Evolutionary conservation across 1,140 invertebrate genomes (phyloP), one percentile per base, ranked within the genome.

Genomic region (Octopus sinensis): DNA sequence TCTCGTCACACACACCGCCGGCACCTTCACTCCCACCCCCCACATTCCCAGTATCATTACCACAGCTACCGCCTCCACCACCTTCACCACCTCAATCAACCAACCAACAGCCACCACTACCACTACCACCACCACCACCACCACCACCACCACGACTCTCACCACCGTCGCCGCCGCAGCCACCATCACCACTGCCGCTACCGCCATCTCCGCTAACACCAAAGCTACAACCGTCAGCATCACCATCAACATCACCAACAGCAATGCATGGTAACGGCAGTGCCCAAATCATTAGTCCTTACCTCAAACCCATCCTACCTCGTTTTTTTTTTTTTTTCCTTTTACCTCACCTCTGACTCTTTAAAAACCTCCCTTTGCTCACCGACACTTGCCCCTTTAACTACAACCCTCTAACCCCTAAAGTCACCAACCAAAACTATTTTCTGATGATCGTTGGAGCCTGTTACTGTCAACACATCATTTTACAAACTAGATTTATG

Each of bases 141-240:
- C 56, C 52, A 77, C 56, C 76, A 81, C 62, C 13, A 23, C 80
- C 76, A n/a, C n/a, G n/a, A n/a, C n/a, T n/a, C n/a, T n/a, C n/a
- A n/a, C n/a, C n/a, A n/a, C 30, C 30, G 30, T 2, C 30, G 2
- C 30, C 30, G 30, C 30, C 30, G 30, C 30, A 43, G 30, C 30
- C 2, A 43, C 30, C 30, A 43, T 43, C 30, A 43, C 30, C 30
- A 43, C 30, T 2, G 0, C 30, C 30, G 30, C 30, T 43, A 77
- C 80, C 76, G 10, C 80, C 76, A 23, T 73, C 9, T 76, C 68
- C 76, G 53, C 23, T 76, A 76, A 62, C 0, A 9, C 62, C 76
- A 23, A 10, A 30, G 1, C 80, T 7, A 54, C 80, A 6, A 2
- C 13, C 76, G 17, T 51, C n/a, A 76, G 9, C 53, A 51, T 53